These are phyloP conservation scores for Dendrolimus kikuchii DNA, from an alignment of 1,140 invertebrate genomes.

Conservation along the genomic window DNA sequence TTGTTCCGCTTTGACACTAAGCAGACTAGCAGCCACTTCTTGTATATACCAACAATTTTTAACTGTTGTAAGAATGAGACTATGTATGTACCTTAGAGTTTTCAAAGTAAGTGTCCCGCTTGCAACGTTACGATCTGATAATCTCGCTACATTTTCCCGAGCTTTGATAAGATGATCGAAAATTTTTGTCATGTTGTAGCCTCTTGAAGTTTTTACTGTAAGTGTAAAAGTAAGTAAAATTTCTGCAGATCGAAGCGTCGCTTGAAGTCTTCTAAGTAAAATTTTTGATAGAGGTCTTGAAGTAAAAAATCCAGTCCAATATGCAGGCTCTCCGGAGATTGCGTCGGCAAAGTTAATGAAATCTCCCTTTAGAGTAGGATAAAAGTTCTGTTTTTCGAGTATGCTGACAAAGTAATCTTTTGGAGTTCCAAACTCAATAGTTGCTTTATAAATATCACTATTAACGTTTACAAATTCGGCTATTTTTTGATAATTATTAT, in stretches of 20 bases:
- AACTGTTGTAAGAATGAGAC: conserved; percentile 31
- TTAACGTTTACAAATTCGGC: conserved; percentile 84
- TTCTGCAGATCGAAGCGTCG: conserved; percentile 84
- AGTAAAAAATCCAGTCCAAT: conserved; percentile 93
- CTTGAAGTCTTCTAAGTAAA: conserved; percentile 84
- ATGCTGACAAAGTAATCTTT: conserved; percentile 86
- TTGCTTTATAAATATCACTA: conserved; percentile 79
- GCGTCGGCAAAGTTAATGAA: conserved; percentile 94
- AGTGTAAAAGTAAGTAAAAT: conserved; percentile 86
- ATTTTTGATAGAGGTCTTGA: conserved; percentile 90
- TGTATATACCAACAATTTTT: conserved; percentile 59
- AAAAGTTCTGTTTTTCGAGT: conserved; percentile 68
- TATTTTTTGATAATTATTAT: conserved; percentile 85
- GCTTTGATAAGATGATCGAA: conserved; percentile 77
- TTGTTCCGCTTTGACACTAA: conserved; percentile 61
- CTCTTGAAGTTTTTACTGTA: conserved; percentile 75
- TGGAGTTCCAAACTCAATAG: conserved; percentile 86
- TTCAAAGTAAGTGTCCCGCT: conserved; percentile 40
- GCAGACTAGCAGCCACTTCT: conserved; percentile 40
- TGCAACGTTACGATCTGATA: conserved; percentile 48
- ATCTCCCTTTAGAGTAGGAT: conserved; percentile 85
- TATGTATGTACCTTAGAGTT: conserved; percentile 35
- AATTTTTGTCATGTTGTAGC: conserved; percentile 63
- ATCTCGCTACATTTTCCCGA: conserved; percentile 74
- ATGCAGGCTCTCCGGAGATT: conserved; percentile 82